These are phyloP conservation scores for Alcis repandata DNA, from an alignment of 2,888 invertebrate genomes.

Conservation along the genomic window DNA sequence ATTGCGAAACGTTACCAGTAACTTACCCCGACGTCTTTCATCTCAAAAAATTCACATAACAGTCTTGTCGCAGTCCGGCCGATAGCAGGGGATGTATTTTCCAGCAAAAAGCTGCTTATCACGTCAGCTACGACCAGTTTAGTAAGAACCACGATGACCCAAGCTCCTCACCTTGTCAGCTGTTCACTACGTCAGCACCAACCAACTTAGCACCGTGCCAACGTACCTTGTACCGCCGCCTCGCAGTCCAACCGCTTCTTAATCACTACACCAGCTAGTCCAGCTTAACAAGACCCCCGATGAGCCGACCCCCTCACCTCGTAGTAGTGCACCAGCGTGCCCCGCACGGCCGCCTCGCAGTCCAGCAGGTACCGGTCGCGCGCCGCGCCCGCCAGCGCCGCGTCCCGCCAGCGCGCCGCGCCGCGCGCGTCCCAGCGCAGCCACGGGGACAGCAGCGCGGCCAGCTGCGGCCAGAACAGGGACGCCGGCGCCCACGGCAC, in stretches of 20 bases:
- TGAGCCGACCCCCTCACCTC: conserved; percentile 69
- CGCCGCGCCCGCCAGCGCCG: conserved; percentile 88
- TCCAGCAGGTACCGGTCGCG: conserved; percentile 87
- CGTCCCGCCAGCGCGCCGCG: conserved; percentile 88
- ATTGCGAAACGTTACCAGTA: too few species aligned
- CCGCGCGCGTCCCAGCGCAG: conserved; percentile 88
- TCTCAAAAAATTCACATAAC: too few species aligned
- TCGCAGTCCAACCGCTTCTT: conserved; percentile 67
- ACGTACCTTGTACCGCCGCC: conserved; percentile 76
- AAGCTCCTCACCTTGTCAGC: conserved; percentile 75
- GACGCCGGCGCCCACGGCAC: conserved; percentile 91
- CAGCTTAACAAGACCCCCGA: too few species aligned
- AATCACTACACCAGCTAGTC: conserved; percentile 86
- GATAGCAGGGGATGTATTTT: too few species aligned
- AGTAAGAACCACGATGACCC: too few species aligned
- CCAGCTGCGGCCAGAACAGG: conserved; percentile 89
- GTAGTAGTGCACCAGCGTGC: conserved; percentile 87
- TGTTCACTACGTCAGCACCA: too few species aligned
- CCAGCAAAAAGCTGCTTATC: too few species aligned
- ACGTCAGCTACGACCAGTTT: too few species aligned
- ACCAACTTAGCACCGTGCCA: conserved; percentile 88
- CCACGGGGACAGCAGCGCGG: conserved; percentile 89
- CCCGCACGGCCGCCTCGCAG: conserved; percentile 75
- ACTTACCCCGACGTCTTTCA: neutral
- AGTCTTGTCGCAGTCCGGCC: too few species aligned